A percentile compares a stretch with the other conserved stretches of the same genome.
These are phyloP conservation scores for Gymnogyps californianus DNA, from an alignment of 2,113 vertebrate species.

Conservation along the genomic window DNA sequence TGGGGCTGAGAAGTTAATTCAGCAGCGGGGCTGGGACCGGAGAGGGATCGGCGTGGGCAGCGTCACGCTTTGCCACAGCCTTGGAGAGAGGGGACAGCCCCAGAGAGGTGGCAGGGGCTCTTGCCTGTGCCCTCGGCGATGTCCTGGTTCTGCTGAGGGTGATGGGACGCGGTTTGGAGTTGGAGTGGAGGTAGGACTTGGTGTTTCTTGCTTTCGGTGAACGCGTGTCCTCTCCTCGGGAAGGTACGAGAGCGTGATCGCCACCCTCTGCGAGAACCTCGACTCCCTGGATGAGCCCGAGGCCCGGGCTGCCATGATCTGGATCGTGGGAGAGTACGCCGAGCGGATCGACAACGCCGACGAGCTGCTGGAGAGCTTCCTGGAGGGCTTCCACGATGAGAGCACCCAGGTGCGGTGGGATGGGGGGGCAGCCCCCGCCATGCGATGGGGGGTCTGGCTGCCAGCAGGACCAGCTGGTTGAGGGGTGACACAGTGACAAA, in stretches of 20 bases:
- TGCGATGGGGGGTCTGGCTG: accelerated
- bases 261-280: slow-evolving; percentile 94
- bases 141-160: background rate
- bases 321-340: slow-evolving; percentile 95
- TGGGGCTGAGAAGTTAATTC: background rate
- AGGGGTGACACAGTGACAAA: background rate
- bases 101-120: background rate
- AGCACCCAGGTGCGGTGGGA: slow-evolving; percentile 87
- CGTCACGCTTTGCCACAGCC: accelerated
- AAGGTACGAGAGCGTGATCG: slow-evolving; percentile 96
- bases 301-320: slow-evolving; percentile 96
- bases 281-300: slow-evolving; percentile 96
- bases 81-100: background rate
- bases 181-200: accelerated
- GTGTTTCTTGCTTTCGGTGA: background rate
- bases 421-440: no score
- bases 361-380: slow-evolving; percentile 93
- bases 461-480: background rate
- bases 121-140: accelerated
- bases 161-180: background rate
- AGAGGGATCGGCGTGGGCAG: background rate
- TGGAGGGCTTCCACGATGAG: slow-evolving; percentile 97
- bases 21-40: background rate
- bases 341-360: slow-evolving; percentile 95
- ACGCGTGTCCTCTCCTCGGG: accelerated